Evolutionary conservation across 2,113 vertebrate genomes (phyloP), one percentile per base, ranked within the genome.

Genomic region (Nothocercus julius): DNA sequence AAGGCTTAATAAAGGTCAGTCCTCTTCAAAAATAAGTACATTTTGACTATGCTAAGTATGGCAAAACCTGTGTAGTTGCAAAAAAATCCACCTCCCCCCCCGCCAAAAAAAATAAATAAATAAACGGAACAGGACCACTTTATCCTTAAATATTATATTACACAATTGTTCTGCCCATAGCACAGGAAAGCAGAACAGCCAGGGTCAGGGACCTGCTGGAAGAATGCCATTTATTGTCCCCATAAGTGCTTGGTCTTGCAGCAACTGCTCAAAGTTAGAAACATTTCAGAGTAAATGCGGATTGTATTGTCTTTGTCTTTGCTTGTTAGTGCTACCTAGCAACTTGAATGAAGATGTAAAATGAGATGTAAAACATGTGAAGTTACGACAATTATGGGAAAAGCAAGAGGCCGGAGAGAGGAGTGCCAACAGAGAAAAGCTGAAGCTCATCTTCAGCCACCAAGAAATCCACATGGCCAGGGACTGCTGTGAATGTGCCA

Each of bases 271-370:
- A 51, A 82, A 85, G 56, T 89, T 32, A 56, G 56, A 88, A 49
- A 44, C 6, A 30, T 80, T 77, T 87, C 40, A 27, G 36, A 42
- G 19, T 66, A 32, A 72, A 0, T 56, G 38, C 28, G 32, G 75
- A 17, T 67, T 66, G 40, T 85, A 7, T 80, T 80, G 25, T 82
- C 53, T 45, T 27, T 63, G 42, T 59, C 44, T 92, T 76, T 76
- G 42, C 79, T 90, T 87, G 47, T 69, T 62, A 56, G 28, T 66
- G 68, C 79, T 94, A 73, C 73, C 44, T 85, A 47, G 49, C 53
- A 93, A 58, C 64, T 88, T 93, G 49, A 27, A 77, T 49, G 22
- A 80, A 49, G 76, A 59, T 24, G 38, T n/a, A n/a, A n/a, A n/a
- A n/a, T n/a, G 32, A 73, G 28, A 40, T 47, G 32, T 22, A 44